Evolutionary conservation across 2,113 vertebrate genomes (phyloP), one percentile per base, ranked within the genome.

Genomic region (Pitta sordida): DNA sequence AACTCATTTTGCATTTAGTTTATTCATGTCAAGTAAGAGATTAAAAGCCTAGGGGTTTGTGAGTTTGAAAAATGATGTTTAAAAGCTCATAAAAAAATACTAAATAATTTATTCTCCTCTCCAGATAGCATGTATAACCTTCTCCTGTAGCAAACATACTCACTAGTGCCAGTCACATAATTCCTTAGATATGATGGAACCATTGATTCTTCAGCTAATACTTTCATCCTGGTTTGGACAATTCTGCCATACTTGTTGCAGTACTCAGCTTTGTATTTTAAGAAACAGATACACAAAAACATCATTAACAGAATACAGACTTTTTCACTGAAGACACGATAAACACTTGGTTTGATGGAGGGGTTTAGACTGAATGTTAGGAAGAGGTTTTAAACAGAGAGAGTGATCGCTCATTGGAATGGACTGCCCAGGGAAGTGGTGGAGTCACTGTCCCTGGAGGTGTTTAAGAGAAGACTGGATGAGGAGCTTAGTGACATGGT

Each of bases 81-180:
- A 51, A 68, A 71, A 41, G 30, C 41, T 70, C 16, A 11, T 77
- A 2, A 59, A 44, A 37, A 43, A 84, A 59, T 9, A 24, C 5
- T 2, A 15, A 34, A 36, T 68, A 4, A 51, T 64, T 76, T 86
- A 2, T 52, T 22, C 43, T 63, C 6, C 20, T 84, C 17, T 44
- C 21, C 56, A 29, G 15, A 7, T 20, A 30, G 20, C 15, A 16
- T 36, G 15, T 48, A 46, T 36, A 70, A 51, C 11, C 13, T 43
- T 13, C 14, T 73, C 8, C 21, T 68, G 21, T 56, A 62, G 29
- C 41, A 65, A 11, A 37, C 5, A 20, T 41, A 10, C 49, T 63
- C 10, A 6, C 15, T 73, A 11, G 49, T 0, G 0, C 32, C 24
- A 52, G 7, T 65, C 17, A 51, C n/a, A 78, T 70, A 8, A 17